These are phyloP conservation scores for Chironomus tentans DNA, from an alignment of 2,888 invertebrate genomes.

Conservation along the genomic window DNA sequence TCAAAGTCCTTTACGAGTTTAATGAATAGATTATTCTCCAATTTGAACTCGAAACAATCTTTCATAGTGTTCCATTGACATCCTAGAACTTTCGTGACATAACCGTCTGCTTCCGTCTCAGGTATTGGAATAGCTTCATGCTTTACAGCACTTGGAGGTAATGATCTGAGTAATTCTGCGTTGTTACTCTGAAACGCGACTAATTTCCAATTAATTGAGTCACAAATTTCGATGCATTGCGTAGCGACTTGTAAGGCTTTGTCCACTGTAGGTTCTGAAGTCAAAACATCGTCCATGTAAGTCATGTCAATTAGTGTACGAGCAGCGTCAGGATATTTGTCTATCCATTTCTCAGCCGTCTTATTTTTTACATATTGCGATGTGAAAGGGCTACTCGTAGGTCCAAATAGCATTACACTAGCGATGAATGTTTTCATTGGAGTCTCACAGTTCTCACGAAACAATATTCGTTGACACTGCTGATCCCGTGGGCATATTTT, in stretches of 20 bases:
- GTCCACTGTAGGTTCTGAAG: background rate
- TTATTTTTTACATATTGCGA: background rate
- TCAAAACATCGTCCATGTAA: background rate
- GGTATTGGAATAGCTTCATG: background rate
- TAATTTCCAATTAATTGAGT: background rate
- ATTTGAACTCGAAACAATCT: background rate
- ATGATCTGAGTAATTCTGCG: background rate
- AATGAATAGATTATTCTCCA: too few species aligned
- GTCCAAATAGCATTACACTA: background rate
- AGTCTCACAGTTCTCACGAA: constrained; percentile 28
- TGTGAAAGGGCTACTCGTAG: background rate
- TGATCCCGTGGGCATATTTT: constrained; percentile 32
- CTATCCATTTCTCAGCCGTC: background rate
- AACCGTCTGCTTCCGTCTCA: background rate
- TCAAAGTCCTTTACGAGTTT: background rate
- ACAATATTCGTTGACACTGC: constrained; percentile 34
- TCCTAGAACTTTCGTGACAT: background rate
- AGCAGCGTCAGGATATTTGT: too few species aligned
- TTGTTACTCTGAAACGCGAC: background rate
- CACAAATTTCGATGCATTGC: background rate
- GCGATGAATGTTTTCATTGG: background rate
- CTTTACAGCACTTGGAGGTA: background rate
- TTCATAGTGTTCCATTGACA: background rate
- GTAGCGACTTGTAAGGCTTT: background rate
- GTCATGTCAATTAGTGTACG: background rate